Base-by-base conservation (phyloP, 2,113 vertebrate genomes). In the Caranx ignobilis region DNA sequence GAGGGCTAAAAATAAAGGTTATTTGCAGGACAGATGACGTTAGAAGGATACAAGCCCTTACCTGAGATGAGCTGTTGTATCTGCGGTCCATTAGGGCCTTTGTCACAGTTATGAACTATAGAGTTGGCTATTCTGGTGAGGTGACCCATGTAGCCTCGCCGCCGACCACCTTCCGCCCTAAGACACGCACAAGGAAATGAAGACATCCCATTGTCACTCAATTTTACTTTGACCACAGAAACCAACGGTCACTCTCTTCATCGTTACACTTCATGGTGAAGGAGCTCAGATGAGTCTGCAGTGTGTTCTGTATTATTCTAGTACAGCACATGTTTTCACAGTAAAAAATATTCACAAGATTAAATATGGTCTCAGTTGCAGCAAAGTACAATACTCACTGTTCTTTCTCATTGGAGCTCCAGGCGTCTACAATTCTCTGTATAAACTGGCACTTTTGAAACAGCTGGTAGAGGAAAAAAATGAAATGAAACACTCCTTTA, bases 111-210 rank as follows among this genome's bases (percentile, higher is more conserved):
- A 69, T 99, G 98, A 79, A 98, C 97, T 62, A 99, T 95, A 63
- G 97, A 98, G 88, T 99, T 99, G 9, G 97, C 97, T 94, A 99
- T 99, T 94, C 98, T 96, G 16, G 97, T 99, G 66, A 99, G 95
- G 86, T 99, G 97, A 6, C 98, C 98, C 98, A 99, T 99, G 83
- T 99, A 99, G 69, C 97, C 98, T 4, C 97, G 94, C 62, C 98
- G 94, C n/a, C 96, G 93, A 77, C 98, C 98, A 80, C 98, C 98
- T 91, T 98, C 96, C 1, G 94, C 93, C 93, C 98, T 99, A 92
- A 35, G 82, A 74, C 55, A 75, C 64, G 81, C 34, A 70, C 54
- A 35, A 52, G 48, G 15, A 2, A 2, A 67, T 11, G 0, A 54
- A 3, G 18, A 50, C 11, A 57, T 34, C 50, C 0, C 9, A 63